These are phyloP conservation scores for Ostrea edulis DNA, from an alignment of 1,140 invertebrate species.

Conservation along the genomic window DNA sequence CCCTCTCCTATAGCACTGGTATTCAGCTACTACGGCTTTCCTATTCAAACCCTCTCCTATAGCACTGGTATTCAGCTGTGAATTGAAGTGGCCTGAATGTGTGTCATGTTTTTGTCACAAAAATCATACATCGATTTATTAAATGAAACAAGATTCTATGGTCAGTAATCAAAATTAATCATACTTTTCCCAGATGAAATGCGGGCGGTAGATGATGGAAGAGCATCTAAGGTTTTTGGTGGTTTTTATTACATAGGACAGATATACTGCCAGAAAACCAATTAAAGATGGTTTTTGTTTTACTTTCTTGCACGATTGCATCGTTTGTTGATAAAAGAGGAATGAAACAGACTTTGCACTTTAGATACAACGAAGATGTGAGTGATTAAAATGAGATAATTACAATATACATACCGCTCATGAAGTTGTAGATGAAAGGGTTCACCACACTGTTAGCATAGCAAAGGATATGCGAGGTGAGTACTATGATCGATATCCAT, in stretches of 20 bases:
- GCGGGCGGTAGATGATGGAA: neutral
- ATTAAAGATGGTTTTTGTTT: neutral
- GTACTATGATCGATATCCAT: constrained; percentile 27
- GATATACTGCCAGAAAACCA: neutral
- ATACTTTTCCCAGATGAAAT: neutral
- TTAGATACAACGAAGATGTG: constrained; percentile 8
- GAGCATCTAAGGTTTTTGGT: neutral
- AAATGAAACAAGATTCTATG: too few species aligned
- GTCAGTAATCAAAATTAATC: neutral
- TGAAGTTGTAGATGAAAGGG: constrained; percentile 95
- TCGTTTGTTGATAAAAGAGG: constrained; percentile 3
- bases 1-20: too few species aligned
- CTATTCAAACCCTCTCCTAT: too few species aligned
- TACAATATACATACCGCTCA: constrained; percentile 86
- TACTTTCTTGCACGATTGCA: neutral
- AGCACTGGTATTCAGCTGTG: too few species aligned
- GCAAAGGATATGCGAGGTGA: constrained; percentile 73
- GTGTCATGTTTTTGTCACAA: too few species aligned
- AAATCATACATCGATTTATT: too few species aligned
- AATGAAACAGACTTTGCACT: constrained; percentile 6
- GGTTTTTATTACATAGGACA: neutral
- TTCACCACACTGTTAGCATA: constrained; percentile 94
- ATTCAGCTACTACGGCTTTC: too few species aligned
- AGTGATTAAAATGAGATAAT: neutral
- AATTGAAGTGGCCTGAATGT: too few species aligned